These are phyloP conservation scores for Melanotaenia duboulayi DNA, from an alignment of 2,113 vertebrate species.

Conservation along the genomic window DNA sequence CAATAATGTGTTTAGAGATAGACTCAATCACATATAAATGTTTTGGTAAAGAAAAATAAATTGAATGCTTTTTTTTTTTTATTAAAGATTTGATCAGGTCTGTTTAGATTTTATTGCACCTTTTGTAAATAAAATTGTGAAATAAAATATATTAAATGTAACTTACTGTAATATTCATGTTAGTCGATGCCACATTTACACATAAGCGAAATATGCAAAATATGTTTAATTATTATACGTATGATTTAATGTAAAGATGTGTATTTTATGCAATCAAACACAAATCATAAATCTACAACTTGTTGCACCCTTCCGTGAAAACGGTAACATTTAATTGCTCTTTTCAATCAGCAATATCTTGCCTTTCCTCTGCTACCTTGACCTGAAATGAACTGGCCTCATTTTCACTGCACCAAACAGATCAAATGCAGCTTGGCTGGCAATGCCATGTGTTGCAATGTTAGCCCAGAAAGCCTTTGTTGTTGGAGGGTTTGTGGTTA, in stretches of 20 bases:
- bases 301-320: not conserved
- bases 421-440: slow-evolving; percentile 19
- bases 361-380: slow-evolving; percentile 23
- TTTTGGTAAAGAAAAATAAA: not conserved
- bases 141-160: too few species aligned
- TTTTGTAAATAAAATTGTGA: too few species aligned
- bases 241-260: too few species aligned
- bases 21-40: not conserved
- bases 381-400: slow-evolving; percentile 46
- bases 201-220: too few species aligned
- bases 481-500: slow-evolving; percentile 13
- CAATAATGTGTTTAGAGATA: not conserved
- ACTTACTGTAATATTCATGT: too few species aligned
- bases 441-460: slow-evolving; percentile 19
- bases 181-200: too few species aligned
- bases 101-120: too few species aligned
- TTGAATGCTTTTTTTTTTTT: not conserved
- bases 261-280: too few species aligned
- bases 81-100: not conserved
- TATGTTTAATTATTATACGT: too few species aligned
- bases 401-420: slow-evolving; percentile 3
- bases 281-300: not conserved
- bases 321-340: not conserved
- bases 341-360: slow-evolving; percentile 16
- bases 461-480: slow-evolving; percentile 10